Base-by-base conservation (phyloP, 2,888 invertebrate genomes). In the Thymelicus lineola region DNA sequence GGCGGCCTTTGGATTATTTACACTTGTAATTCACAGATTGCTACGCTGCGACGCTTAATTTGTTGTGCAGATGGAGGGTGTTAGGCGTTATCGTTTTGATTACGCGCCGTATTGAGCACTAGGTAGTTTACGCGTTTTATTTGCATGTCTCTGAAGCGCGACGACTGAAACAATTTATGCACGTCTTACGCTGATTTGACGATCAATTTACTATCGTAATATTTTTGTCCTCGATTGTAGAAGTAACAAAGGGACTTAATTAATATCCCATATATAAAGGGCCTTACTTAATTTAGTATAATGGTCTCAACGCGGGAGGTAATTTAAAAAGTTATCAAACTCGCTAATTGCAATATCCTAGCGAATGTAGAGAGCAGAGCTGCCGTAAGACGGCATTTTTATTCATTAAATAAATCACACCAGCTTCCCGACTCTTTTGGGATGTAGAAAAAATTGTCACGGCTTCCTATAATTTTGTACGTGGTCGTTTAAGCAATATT, bases 321-420 rank as follows among this genome's bases (percentile, higher is more conserved):
- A 85, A 86, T 87, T 85, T 86, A 78, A 84, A 86, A 84, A 80
- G 84, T 86, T 83, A 87, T 89, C 84, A 87, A 83, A 69, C 20
- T 61, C 53, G 86, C 87, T 92, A 93, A 93, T 93, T 91, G 88
- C 86, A 86, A 82, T 85, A 88, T 89, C 87, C 84, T 83, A 81
- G 84, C 79, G 83, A 88, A 88, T 86, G 82, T 81, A 75, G 72
- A 66, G 66, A 65, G 72, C 76, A 71, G 73, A 73, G 75, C 75
- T 77, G 80, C 79, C 62, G 50, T 58, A 50, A 69, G 48, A 67
- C 77, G 86, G 86, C 91, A 93, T 93, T 92, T 93, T 93, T 93
- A 93, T 91, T 93, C 93, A 93, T 93, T 92, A 93, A 83, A 93
- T 92, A 91, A 93, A 91, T 93, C 92, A 92, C 84, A 42, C 73